Conservation (phyloP, 2,888 invertebrate genomes). For the Sylvicola fuscatus region DNA sequence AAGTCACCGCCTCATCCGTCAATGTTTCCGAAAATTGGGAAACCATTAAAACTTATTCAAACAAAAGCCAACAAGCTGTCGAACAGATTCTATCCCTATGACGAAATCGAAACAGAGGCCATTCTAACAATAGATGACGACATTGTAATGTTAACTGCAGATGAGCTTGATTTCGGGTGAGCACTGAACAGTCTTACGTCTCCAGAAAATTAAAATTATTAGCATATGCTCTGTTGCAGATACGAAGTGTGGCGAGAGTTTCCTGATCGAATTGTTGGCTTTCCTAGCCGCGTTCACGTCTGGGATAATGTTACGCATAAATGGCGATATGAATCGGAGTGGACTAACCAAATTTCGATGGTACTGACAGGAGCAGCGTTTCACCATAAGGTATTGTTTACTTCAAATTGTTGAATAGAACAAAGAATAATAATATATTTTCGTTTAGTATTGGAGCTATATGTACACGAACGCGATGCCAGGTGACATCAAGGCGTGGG, state of each 20-base stretch:
- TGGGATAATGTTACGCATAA: slow-evolving; percentile 73
- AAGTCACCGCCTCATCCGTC: slow-evolving; percentile 80
- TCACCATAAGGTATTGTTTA: slow-evolving; percentile 57
- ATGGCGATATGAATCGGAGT: slow-evolving; percentile 93
- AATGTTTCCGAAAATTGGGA: slow-evolving; percentile 72
- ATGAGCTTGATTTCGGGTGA: slow-evolving; percentile 90
- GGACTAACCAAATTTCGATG: slow-evolving; percentile 94
- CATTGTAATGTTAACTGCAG: slow-evolving; percentile 85
- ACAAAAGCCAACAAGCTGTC: slow-evolving; percentile 82
- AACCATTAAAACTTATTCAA: slow-evolving; percentile 76
- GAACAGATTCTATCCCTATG: slow-evolving; percentile 90
- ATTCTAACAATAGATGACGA: slow-evolving; percentile 91
- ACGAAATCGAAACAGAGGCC: slow-evolving; percentile 92
- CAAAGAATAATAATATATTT: slow-evolving; percentile 2
- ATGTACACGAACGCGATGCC: slow-evolving; percentile 84
- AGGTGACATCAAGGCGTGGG: slow-evolving; percentile 64
- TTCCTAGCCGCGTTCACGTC: slow-evolving; percentile 83
- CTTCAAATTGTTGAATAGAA: not conserved
- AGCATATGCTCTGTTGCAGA: slow-evolving; percentile 12
- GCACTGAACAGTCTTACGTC: slow-evolving; percentile 24
- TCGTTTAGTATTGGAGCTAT: slow-evolving; percentile 69
- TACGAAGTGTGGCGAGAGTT: slow-evolving; percentile 92
- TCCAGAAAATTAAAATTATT: slow-evolving; percentile 1
- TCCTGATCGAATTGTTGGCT: slow-evolving; percentile 89
- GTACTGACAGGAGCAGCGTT: slow-evolving; percentile 92